Evolutionary conservation across 2,888 invertebrate genomes (phyloP).

Genomic region (Lobophora halterata): DNA sequence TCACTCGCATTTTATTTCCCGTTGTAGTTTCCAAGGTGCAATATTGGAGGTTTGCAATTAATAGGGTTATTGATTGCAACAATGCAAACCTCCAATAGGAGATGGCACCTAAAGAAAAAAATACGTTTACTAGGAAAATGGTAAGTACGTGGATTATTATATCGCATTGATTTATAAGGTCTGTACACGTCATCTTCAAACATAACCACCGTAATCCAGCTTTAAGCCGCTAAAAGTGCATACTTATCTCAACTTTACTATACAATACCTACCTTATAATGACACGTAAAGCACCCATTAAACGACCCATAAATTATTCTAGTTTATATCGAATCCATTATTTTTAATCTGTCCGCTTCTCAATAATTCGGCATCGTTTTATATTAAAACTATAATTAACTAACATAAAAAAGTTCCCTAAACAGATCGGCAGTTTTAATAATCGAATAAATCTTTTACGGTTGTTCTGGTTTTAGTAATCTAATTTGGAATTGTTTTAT

Average conservation of each 20-base stretch:
- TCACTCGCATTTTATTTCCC: no score
- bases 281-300: conserved; percentile 60
- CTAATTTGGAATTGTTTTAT: conserved; percentile 30
- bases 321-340: conserved; percentile 72
- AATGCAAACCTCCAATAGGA: no score
- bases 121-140: not conserved
- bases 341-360: conserved; percentile 66
- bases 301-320: conserved; percentile 64
- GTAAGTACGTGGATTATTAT: conserved; percentile 14
- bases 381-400: conserved; percentile 76
- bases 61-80: no score
- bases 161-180: conserved; percentile 19
- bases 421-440: conserved; percentile 64
- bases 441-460: conserved; percentile 65
- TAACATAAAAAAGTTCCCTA: conserved; percentile 65
- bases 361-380: conserved; percentile 70
- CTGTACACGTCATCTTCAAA: conserved; percentile 19
- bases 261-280: no score
- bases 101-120: no score
- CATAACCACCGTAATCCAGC: conserved; percentile 19
- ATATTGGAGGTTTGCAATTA: no score
- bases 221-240: conserved; percentile 24
- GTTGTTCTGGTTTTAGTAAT: conserved; percentile 57
- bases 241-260: no score
- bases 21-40: no score